phyloP scores from a whole-genome alignment of 2,797 vertebrate genomes.

The Muscicapa striata region DNA sequence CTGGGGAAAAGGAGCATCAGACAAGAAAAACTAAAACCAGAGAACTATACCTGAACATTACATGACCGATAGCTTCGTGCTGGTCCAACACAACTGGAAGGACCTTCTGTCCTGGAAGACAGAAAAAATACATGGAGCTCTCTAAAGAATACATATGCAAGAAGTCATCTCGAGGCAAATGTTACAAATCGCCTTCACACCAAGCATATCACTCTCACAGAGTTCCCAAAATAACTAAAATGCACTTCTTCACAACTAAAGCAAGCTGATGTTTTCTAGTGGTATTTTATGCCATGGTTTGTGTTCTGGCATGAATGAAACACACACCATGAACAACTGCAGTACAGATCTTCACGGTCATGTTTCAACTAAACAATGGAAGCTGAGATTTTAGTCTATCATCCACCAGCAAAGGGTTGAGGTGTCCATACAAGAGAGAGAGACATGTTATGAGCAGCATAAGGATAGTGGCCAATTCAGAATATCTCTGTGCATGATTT shows the following conservation, averaged over 20 bases:
- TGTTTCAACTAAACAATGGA: not conserved
- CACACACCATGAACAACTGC: not conserved
- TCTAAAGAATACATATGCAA: not conserved
- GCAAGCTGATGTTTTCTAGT: not conserved
- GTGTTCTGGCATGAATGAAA: not conserved
- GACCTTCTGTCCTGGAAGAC: conserved; percentile 84
- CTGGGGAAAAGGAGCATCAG: not conserved
- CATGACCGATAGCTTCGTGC: conserved; percentile 86
- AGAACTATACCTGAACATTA: conserved; percentile 84
- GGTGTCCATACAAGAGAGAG: not conserved
- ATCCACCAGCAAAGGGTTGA: not conserved
- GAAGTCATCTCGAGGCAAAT: not conserved
- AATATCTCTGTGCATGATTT: not conserved
- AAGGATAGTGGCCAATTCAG: not conserved
- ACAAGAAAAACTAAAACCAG: not conserved
- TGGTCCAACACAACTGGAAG: conserved; percentile 89
- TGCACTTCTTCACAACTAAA: not conserved
- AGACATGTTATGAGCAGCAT: not conserved
- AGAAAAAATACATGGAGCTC: not conserved
- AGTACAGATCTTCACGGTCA: not conserved
- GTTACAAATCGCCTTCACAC: not conserved
- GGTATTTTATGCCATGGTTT: not conserved
- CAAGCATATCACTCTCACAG: not conserved
- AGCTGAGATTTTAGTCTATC: not conserved
- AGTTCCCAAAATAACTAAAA: not conserved